phyloP scores from a whole-genome alignment of 1,140 invertebrate genomes.

The Lordiphosa stackelbergi region DNA sequence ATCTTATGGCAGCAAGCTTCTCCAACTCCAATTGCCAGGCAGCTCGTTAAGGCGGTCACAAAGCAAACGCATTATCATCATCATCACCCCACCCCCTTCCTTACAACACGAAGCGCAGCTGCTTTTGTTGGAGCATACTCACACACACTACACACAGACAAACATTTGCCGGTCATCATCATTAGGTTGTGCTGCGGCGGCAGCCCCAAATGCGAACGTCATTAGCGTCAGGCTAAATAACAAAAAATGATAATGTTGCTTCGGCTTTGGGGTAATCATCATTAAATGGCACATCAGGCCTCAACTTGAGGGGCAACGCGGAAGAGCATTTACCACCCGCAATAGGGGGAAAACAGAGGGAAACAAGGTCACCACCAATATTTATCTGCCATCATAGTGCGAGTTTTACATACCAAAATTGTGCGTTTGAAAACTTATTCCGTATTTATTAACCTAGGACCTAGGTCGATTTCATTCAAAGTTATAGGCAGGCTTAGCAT shows the following conservation, averaged over 20 bases:
- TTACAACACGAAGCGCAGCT: slow-evolving; percentile 28
- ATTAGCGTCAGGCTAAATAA: slow-evolving; percentile 72
- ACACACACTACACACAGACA: slow-evolving; percentile 18
- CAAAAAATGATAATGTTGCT: slow-evolving; percentile 74
- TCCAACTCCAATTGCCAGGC: slow-evolving; percentile 10
- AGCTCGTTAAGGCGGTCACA: slow-evolving; percentile 63
- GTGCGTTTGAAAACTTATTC: too few species aligned
- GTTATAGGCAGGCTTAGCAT: too few species aligned
- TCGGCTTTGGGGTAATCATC: slow-evolving; percentile 68
- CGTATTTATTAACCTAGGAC: too few species aligned
- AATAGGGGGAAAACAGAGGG: slow-evolving; percentile 15
- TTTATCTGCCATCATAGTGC: background rate
- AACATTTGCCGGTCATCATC: slow-evolving; percentile 67
- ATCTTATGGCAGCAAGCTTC: slow-evolving; percentile 40
- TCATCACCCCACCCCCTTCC: slow-evolving; percentile 39
- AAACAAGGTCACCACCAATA: slow-evolving; percentile 33
- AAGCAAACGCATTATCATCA: slow-evolving; percentile 73
- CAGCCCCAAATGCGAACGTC: slow-evolving; percentile 63
- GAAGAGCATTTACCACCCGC: slow-evolving; percentile 9
- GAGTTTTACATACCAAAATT: too few species aligned
- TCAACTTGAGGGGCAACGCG: slow-evolving; percentile 4
- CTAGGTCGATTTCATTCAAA: too few species aligned
- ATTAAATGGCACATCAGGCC: slow-evolving; percentile 63
- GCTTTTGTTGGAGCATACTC: slow-evolving; percentile 55
- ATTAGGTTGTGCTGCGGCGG: slow-evolving; percentile 57